Base-by-base conservation (phyloP, 2,113 vertebrate species). In the Tympanuchus pallidicinctus region DNA sequence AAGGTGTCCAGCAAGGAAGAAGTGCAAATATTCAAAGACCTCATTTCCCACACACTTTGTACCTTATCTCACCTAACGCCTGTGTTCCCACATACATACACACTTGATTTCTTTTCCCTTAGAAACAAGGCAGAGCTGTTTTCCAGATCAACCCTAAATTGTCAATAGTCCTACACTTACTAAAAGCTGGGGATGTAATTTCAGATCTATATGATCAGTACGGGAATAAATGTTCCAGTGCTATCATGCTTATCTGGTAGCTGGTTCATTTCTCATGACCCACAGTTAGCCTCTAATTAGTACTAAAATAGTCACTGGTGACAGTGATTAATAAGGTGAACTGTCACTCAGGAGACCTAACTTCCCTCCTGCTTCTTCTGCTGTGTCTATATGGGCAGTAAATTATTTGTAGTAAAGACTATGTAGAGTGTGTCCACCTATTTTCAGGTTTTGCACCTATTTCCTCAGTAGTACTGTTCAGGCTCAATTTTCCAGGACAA, bases 251-350 rank as follows among this genome's bases (percentile, higher is more conserved):
- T 71, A 17, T 75, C 93, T 60, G 57, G 43, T 72, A 93, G 61
- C 66, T 75, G 20, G 47, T 65, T 92, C 56, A 36, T 66, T 88
- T 86, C 73, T 81, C 65, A 30, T 28, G 52, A 95, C 38, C 80
- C 76, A 47, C 32, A 78, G 73, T 88, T 72, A 88, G 73, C 43
- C 77, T n/a, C 81, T 86, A 88, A 90, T 94, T 88, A 92, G 52
- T 72, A 30, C 69, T 86, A 78, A 94, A 83, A 86, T 86, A 95
- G 73, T 86, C 76, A 88, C 38, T 57, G 84, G 34, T 57, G 64
- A 22, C 57, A 84, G 32, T 86, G 70, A 93, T 93, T 90, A 96
- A 94, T 75, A 83, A 86, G 57, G 61, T 94, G 83, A 94, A 92
- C 43, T 86, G 82, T 34, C 22, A 86, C 47, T 88, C 69, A 43